phyloP scores from a whole-genome alignment of 1,140 invertebrate species.

The Halictus rubicundus region DNA sequence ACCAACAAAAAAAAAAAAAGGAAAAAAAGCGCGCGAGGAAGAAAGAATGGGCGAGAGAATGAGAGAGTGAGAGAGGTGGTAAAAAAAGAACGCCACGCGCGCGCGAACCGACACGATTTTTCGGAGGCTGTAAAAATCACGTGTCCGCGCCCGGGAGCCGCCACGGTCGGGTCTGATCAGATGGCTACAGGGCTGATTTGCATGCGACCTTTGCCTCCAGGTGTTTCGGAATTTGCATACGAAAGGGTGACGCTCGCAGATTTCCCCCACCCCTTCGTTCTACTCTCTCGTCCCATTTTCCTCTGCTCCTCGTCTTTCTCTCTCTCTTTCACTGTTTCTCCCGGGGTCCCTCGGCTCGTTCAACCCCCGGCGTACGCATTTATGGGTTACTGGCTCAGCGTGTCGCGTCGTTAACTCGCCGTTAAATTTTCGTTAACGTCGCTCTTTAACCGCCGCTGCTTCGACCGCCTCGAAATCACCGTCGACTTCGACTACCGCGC shows the following conservation, averaged over 20 bases:
- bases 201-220: conserved; percentile 77
- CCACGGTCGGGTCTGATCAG: conserved; percentile 56
- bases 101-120: conserved; percentile 47
- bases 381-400: conserved; percentile 74
- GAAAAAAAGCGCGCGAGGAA: too few species aligned
- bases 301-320: conserved; percentile 13
- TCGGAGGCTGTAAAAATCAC: conserved; percentile 59
- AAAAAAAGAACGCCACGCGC: conserved; percentile 5
- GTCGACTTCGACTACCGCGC: background rate
- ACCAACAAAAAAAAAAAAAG: too few species aligned
- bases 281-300: conserved; percentile 45
- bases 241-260: conserved; percentile 74
- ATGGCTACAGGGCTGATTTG: conserved; percentile 72
- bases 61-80: background rate
- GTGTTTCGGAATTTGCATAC: conserved; percentile 78
- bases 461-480: background rate
- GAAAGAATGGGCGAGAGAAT: background rate
- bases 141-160: conserved; percentile 47
- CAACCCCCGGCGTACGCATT: conserved; percentile 63
- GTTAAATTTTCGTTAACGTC: conserved; percentile 67
- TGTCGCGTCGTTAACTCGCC: conserved; percentile 70
- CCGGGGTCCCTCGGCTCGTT: conserved; percentile 31
- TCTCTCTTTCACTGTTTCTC: too few species aligned
- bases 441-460: conserved; percentile 14
- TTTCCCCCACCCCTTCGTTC: conserved; percentile 38